Percentiles rank a stretch among this genome's conserved stretches.
phyloP scores from a whole-genome alignment of 2,888 invertebrate genomes.

The Tethea ocularis region DNA sequence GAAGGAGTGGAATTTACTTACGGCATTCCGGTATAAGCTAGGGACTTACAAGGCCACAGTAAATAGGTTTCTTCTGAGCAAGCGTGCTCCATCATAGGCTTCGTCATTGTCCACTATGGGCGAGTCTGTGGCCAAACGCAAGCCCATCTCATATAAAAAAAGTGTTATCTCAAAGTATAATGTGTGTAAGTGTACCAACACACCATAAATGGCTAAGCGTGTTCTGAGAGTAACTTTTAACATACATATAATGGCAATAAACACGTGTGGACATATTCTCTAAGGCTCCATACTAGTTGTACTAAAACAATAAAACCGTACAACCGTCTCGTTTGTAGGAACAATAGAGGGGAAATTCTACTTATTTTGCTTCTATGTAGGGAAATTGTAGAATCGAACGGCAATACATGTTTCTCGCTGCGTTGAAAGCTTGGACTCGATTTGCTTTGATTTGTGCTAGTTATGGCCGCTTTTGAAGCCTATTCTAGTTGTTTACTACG shows the following conservation, averaged over 20 bases:
- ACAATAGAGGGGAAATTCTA: not conserved
- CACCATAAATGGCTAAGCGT: not conserved
- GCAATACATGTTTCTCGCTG: not conserved
- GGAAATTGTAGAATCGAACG: constrained; percentile 1
- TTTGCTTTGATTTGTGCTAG: not conserved
- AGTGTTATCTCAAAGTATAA: too few relatives aligned
- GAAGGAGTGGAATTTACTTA: too few relatives aligned
- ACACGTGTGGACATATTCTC: not conserved
- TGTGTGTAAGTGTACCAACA: not conserved
- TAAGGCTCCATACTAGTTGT: not conserved
- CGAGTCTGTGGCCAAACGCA: too few relatives aligned
- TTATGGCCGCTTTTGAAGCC: not conserved
- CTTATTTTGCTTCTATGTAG: not conserved
- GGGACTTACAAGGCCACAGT: too few relatives aligned
- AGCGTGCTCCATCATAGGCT: too few relatives aligned
- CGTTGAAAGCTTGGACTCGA: not conserved
- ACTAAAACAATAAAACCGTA: not conserved
- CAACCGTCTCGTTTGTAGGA: not conserved
- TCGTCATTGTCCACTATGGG: too few relatives aligned
- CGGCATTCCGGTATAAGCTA: too few relatives aligned
- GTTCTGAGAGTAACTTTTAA: not conserved
- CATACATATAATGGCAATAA: not conserved
- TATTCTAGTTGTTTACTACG: not conserved
- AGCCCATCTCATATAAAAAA: too few relatives aligned
- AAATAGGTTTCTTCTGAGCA: too few relatives aligned